Evolutionary conservation across 1,140 invertebrate genomes (phyloP).

Genomic region (Drusus annulatus): DNA sequence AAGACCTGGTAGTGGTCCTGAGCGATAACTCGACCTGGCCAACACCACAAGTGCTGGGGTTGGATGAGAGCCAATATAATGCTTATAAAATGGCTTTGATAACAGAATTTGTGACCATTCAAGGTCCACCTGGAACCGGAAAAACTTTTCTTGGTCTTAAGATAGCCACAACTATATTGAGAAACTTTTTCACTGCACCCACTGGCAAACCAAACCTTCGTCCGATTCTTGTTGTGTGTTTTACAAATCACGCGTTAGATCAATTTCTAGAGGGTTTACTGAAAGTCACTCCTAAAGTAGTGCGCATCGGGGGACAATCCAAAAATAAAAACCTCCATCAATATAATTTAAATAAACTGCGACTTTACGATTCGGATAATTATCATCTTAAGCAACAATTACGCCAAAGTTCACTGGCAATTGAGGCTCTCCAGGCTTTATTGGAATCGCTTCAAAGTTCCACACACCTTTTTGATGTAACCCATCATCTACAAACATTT

Average conservation of each 20-base stretch:
- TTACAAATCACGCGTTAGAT: conserved; percentile 91
- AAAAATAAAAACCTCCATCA: conserved; percentile 72
- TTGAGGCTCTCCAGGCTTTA: background rate
- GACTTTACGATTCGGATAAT: background rate
- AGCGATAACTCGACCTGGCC: too few species aligned
- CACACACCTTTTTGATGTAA: conserved; percentile 22
- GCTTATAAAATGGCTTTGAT: conserved; percentile 75
- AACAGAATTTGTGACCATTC: conserved; percentile 81
- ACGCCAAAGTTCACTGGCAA: background rate
- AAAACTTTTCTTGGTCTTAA: conserved; percentile 85
- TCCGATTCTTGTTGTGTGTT: conserved; percentile 83
- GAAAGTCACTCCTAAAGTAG: conserved; percentile 71
- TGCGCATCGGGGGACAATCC: conserved; percentile 83
- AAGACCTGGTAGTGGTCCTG: too few species aligned
- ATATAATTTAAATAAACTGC: conserved; percentile 67
- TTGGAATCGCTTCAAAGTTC: background rate
- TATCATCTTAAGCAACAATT: background rate
- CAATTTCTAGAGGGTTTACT: conserved; percentile 87
- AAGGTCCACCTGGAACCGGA: conserved; percentile 86
- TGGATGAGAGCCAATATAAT: conserved; percentile 75
- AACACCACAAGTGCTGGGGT: conserved; percentile 60
- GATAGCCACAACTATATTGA: conserved; percentile 74
- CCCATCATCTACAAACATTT: background rate
- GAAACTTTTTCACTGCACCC: conserved; percentile 63
- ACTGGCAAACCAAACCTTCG: too few species aligned